phyloP scores from a whole-genome alignment of 1,140 invertebrate genomes.

The Planococcus citri region DNA sequence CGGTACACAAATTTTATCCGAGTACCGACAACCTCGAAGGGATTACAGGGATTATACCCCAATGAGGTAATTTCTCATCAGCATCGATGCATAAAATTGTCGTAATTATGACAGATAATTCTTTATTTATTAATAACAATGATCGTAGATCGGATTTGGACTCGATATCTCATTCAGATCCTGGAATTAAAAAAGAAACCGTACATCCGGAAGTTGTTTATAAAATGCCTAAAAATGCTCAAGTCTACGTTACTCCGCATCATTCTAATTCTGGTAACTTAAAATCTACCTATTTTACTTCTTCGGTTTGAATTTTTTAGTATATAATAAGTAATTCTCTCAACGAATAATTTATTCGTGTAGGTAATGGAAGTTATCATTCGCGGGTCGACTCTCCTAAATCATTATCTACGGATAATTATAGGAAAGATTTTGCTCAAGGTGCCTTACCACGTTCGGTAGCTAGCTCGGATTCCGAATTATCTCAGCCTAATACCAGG shows the following conservation, averaged over 20 bases:
- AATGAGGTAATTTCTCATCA: slow-evolving; percentile 26
- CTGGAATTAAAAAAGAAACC: slow-evolving; percentile 17
- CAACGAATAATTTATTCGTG: too few species aligned
- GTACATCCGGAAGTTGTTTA: slow-evolving; percentile 41
- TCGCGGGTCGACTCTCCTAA: slow-evolving; percentile 25
- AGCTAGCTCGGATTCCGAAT: slow-evolving; percentile 38
- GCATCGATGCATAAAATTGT: not conserved
- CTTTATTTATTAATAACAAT: not conserved
- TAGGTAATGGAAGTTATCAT: slow-evolving; percentile 13
- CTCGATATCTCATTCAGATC: slow-evolving; percentile 12
- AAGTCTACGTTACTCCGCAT: slow-evolving; percentile 35
- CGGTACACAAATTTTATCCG: slow-evolving; percentile 35
- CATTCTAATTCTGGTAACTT: slow-evolving; percentile 25
- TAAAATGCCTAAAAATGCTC: slow-evolving; percentile 40
- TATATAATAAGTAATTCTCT: too few species aligned
- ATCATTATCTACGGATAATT: slow-evolving; percentile 32
- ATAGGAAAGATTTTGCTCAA: slow-evolving; percentile 41
- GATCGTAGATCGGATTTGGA: not conserved
- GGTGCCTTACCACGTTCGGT: slow-evolving; percentile 36
- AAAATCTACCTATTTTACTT: too few species aligned
- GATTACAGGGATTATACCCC: slow-evolving; percentile 41
- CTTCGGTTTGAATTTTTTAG: too few species aligned
- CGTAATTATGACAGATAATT: not conserved
- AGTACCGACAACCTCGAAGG: slow-evolving; percentile 35
- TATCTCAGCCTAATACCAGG: slow-evolving; percentile 37